Base-by-base conservation (phyloP, 37 sponge, comb jelly and placozoan genomes). In the Corticium candelabrum region DNA sequence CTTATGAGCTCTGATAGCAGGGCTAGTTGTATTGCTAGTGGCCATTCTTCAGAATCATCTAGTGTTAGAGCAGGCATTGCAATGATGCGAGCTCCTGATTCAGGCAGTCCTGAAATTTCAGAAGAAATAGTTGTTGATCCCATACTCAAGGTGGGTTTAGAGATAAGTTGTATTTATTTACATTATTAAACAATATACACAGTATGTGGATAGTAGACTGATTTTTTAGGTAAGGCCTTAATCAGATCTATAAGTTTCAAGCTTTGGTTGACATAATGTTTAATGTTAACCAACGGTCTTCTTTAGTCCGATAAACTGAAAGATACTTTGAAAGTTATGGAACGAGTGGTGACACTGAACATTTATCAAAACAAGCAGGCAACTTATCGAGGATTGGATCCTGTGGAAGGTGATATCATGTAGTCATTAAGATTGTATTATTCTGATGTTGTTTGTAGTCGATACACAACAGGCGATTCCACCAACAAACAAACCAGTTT, bases 301-400 rank as follows among this genome's bases (percentile, higher is more conserved):
- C 3, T 76, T 1, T 15, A 80, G 81, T 84, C 82, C 3, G 82
- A 81, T 70, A 50, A 71, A 21, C 74, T 98, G 68, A 56, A 41
- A 38, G 87, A 89, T 34, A 90, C 67, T 75, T 80, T 98, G 71
- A 77, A 83, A 21, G 82, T 86, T 29, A 74, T 86, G 76, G 99
- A 98, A 85, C 87, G 90, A 80, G 96, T 82, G 11, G 85, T 98
- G 27, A 88, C 84, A 2, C 78, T 81, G 84, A 98, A 98, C 68
- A 39, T 80, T 21, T 91, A 84, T 41, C 99, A 98, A 81, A 62
- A 69, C 0, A 89, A 88, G 78, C 99, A 94, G 73, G 99, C 99
- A 29, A 77, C 84, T 21, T 98, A 94, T 77, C 81, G 96, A 36
- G 86, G 86, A 27, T 74, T 94, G 35, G 67, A 80, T 3, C 74